These are phyloP conservation scores for Chymomyza costata DNA, from an alignment of 1,140 invertebrate genomes.

Conservation along the genomic window DNA sequence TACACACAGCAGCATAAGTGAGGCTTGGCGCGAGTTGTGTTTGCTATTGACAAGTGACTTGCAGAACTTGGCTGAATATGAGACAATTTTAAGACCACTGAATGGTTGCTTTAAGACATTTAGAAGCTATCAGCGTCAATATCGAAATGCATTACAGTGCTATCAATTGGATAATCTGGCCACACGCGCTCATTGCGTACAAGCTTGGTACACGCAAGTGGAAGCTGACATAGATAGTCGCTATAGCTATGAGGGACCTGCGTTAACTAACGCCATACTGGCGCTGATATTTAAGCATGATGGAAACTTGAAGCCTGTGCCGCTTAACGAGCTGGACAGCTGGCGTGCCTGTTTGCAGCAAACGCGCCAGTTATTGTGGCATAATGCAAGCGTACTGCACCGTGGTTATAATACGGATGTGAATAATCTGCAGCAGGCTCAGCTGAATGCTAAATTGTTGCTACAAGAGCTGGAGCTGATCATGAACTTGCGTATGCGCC, in stretches of 20 bases:
- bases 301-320: slow-evolving; percentile 55
- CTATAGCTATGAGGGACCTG: slow-evolving; percentile 49
- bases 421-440: slow-evolving; percentile 20
- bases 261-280: slow-evolving; percentile 36
- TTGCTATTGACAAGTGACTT: slow-evolving; percentile 11
- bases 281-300: slow-evolving; percentile 42
- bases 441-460: slow-evolving; percentile 33
- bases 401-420: slow-evolving; percentile 3
- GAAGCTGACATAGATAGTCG: slow-evolving; percentile 39
- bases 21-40: slow-evolving; percentile 19
- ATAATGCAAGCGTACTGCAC: slow-evolving; percentile 38
- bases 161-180: slow-evolving; percentile 56
- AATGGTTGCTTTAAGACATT: slow-evolving; percentile 48
- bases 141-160: slow-evolving; percentile 31
- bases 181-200: slow-evolving; percentile 38
- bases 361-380: slow-evolving; percentile 56
- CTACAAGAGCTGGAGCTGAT: slow-evolving; percentile 49
- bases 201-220: slow-evolving; percentile 6
- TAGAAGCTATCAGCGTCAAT: slow-evolving; percentile 43
- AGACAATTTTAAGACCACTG: slow-evolving; percentile 25
- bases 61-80: slow-evolving; percentile 13
- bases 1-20: slow-evolving; percentile 12
- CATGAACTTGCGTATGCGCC: slow-evolving; percentile 4
- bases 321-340: slow-evolving; percentile 46
- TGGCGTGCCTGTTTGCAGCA: slow-evolving; percentile 51